Percentiles rank a stretch among this genome's conserved stretches.
Conservation (phyloP, 2,888 invertebrate genomes). For the Netelia inedita region DNA sequence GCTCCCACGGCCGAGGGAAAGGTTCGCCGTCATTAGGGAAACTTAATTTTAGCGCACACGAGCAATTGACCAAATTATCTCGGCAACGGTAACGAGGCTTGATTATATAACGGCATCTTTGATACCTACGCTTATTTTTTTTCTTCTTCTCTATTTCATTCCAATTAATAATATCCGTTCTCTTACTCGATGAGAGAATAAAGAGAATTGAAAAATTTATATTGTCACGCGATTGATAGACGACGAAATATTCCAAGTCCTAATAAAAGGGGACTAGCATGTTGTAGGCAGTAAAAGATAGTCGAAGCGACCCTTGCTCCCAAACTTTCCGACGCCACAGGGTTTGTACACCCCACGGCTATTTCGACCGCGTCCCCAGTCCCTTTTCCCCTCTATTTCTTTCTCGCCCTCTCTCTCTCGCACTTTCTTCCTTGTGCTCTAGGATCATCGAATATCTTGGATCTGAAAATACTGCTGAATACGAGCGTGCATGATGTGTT, state of each 20-base stretch:
- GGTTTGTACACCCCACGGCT: neutral
- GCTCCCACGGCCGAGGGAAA: no score
- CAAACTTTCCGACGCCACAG: neutral
- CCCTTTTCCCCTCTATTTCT: neutral
- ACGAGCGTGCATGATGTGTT: neutral
- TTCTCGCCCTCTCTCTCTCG: neutral
- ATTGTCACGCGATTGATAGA: no score
- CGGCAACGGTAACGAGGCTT: neutral
- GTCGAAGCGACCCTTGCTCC: no score
- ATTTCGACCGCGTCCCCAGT: neutral
- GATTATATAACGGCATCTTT: neutral
- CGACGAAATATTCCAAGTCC: no score
- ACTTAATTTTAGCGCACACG: neutral
- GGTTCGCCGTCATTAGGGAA: neutral
- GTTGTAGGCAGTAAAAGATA: no score
- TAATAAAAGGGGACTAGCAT: no score
- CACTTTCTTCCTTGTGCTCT: neutral
- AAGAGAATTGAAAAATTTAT: no score
- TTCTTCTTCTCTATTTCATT: neutral
- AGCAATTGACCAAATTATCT: neutral
- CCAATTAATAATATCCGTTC: no score
- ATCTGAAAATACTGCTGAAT: neutral
- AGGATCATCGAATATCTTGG: slow-evolving; percentile 45
- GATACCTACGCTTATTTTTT: neutral
- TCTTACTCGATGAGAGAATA: no score